These are phyloP conservation scores for Seira sanloemensis DNA, from an alignment of 2,888 invertebrate genomes.

Conservation along the genomic window DNA sequence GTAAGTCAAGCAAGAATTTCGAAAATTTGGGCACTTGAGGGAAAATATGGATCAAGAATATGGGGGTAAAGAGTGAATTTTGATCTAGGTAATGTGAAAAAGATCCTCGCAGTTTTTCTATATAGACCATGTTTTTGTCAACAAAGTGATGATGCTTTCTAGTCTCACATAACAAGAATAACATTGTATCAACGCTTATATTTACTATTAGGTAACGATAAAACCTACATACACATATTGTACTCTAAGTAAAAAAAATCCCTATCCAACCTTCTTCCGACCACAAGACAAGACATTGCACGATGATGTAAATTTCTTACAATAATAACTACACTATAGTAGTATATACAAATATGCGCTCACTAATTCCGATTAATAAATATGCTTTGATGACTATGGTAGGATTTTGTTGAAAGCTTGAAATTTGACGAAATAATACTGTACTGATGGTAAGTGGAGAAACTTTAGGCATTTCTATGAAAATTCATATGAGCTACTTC, in stretches of 20 bases:
- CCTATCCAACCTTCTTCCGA: too few species aligned
- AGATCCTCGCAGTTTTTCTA: background rate
- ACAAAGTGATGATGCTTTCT: background rate
- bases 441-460: background rate
- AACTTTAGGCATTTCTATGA: background rate
- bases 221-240: too few species aligned
- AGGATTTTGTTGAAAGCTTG: too few species aligned
- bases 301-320: too few species aligned
- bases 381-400: too few species aligned
- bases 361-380: too few species aligned
- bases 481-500: background rate
- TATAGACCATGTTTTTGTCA: background rate
- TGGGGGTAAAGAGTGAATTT: background rate
- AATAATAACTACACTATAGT: too few species aligned
- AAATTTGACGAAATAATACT: background rate
- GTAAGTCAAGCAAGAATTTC: constrained; percentile 8
- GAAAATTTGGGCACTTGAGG: constrained; percentile 37
- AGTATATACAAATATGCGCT: too few species aligned
- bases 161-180: background rate
- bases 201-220: too few species aligned
- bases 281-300: too few species aligned
- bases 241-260: too few species aligned
- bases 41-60: constrained; percentile 34
- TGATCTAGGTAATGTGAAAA: background rate
- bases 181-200: background rate